These are phyloP conservation scores for Megaptera novaeangliae DNA, from an alignment of 2,113 vertebrate species.

Conservation along the genomic window DNA sequence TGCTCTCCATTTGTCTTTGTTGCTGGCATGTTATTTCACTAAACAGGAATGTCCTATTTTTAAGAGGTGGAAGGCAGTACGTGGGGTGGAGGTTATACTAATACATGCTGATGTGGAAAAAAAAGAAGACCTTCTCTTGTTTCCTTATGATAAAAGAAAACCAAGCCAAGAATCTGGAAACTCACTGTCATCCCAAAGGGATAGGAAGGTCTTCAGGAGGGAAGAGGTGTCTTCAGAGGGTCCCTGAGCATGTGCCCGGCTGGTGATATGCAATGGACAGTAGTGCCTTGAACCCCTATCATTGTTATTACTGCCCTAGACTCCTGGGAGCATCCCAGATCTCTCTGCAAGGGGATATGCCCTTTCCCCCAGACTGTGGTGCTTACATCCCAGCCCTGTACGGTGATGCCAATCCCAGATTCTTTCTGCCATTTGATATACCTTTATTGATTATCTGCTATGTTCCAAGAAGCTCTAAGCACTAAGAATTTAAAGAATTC, in stretches of 20 bases:
- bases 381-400: not conserved
- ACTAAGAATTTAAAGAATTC: not conserved
- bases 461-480: not conserved
- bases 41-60: constrained; percentile 75
- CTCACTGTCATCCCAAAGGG: not conserved
- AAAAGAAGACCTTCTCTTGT: not conserved
- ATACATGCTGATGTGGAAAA: constrained; percentile 55
- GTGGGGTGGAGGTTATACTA: constrained; percentile 63
- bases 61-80: constrained; percentile 59
- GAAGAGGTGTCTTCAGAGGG: not conserved
- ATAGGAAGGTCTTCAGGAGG: not conserved
- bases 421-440: not conserved
- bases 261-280: no score
- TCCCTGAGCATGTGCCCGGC: not conserved
- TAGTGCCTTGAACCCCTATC: not conserved
- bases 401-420: not conserved
- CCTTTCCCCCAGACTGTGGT: not conserved
- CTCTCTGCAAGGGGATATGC: not conserved
- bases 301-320: not conserved
- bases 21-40: constrained; percentile 70
- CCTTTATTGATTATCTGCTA: not conserved
- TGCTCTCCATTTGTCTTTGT: constrained; percentile 66
- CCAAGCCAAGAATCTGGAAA: not conserved
- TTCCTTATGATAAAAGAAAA: constrained; percentile 23
- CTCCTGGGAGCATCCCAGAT: not conserved